These are phyloP conservation scores for Tinamus guttatus DNA, from an alignment of 2,113 vertebrate species.

Conservation along the genomic window DNA sequence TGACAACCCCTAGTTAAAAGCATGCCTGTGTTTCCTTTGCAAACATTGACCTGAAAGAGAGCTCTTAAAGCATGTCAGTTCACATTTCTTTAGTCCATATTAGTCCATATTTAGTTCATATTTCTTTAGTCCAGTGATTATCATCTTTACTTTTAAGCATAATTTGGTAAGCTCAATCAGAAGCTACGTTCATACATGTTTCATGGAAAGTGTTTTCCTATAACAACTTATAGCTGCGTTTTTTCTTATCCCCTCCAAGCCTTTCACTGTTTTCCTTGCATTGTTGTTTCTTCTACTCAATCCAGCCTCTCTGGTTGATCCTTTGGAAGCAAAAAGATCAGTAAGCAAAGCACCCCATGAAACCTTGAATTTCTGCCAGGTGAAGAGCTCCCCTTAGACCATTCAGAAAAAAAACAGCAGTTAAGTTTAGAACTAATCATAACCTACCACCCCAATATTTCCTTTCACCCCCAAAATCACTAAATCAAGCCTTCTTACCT, in stretches of 20 bases:
- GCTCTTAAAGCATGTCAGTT: background rate
- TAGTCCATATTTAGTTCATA: too few species aligned
- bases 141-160: background rate
- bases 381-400: background rate
- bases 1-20: background rate
- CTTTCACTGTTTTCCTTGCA: background rate
- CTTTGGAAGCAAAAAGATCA: background rate
- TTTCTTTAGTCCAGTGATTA: fast-evolving
- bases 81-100: background rate
- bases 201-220: background rate
- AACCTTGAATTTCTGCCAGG: background rate
- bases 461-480: background rate
- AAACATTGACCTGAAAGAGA: background rate
- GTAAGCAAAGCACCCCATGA: fast-evolving
- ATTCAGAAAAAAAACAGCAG: background rate
- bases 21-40: background rate
- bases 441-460: background rate
- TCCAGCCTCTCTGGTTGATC: background rate
- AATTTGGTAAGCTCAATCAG: background rate
- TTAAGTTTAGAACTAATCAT: background rate
- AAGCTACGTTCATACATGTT: background rate
- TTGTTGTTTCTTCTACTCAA: background rate
- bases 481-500: background rate
- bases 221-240: background rate
- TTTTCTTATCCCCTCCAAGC: background rate